Conservation (phyloP, 2,113 vertebrate species). For the Carettochelys insculpta region DNA sequence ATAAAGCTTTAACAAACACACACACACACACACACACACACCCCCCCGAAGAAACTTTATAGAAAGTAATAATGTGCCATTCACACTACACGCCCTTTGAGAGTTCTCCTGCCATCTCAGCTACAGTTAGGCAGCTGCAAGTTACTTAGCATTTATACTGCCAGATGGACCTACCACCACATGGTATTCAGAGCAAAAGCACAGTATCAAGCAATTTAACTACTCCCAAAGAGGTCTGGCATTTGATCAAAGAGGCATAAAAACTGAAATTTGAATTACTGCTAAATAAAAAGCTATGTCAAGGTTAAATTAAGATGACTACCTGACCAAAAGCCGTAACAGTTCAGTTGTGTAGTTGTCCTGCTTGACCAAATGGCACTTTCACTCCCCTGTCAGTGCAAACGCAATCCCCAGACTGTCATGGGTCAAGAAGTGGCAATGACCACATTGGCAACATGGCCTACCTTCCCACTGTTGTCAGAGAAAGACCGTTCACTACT, state of each 20-base stretch:
- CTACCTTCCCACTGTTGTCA: neutral
- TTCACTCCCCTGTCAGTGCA: neutral
- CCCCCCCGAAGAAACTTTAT: conserved; percentile 60
- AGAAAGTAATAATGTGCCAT: conserved; percentile 31
- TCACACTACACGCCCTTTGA: conserved; percentile 28
- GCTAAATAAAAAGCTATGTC: neutral
- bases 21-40: too few relatives aligned
- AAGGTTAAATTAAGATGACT: neutral
- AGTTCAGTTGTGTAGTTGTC: accelerated
- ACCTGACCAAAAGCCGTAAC: neutral
- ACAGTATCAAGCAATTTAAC: neutral
- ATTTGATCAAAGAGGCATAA: neutral
- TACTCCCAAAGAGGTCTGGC: neutral
- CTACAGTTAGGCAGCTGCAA: neutral
- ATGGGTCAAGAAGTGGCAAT: neutral
- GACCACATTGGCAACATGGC: neutral
- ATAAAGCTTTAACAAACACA: too few relatives aligned
- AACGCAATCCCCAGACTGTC: neutral
- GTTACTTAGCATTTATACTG: neutral
- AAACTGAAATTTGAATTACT: neutral
- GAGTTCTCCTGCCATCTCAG: neutral
- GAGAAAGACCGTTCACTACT: neutral
- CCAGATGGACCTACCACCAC: too few relatives aligned
- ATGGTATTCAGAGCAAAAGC: neutral
- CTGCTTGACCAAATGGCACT: neutral